Evolutionary conservation across 2,888 invertebrate genomes (phyloP), one percentile per base, ranked within the genome.

Genomic region (Noctua pronuba): DNA sequence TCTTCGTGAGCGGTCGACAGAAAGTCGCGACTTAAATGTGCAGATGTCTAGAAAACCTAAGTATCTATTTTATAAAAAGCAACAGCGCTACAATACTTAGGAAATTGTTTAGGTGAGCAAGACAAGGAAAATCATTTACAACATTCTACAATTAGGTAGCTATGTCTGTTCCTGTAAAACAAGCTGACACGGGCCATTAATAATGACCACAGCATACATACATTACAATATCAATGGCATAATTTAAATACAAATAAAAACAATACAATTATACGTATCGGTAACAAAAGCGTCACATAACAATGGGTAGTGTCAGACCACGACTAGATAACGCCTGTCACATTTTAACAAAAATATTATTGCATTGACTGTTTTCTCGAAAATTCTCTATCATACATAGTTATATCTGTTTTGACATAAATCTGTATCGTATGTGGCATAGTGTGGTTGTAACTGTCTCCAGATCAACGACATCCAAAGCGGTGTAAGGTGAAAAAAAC

Each of bases 161-260:
- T n/a, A 18, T n/a, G 31, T 44, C 13, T 28, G 13, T 74, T 11
- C 1, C 8, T 46, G 11, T 44, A 13, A n/a, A 62, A 62, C 1
- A 44, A 35, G 21, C 21, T 46, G 55, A 28, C 28, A 67, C 10
- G 18, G 41, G 21, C 11, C 16, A 41, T 28, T 52, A 21, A 65
- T 21, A 82, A 41, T 44, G 24, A 52, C 58, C n/a, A 31, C 31
- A 66, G 10, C n/a, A 58, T 10, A 75, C 35, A 83, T 52, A 58
- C 41, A 79, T 66, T 83, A 79, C 46, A 75, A 66, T 60, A 52
- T 66, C n/a, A 83, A 66, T 77, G 18, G 1, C n/a, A 44, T 66
- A 16, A 79, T 66, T 82, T 58, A 65, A 82, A 82, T 82, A 75
- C 55, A 66, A n/a, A 65, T 41, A 38, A 58, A 58, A 76, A 83